Evolutionary conservation across 1,140 invertebrate species (phyloP).

Genomic region (Magallana gigas): DNA sequence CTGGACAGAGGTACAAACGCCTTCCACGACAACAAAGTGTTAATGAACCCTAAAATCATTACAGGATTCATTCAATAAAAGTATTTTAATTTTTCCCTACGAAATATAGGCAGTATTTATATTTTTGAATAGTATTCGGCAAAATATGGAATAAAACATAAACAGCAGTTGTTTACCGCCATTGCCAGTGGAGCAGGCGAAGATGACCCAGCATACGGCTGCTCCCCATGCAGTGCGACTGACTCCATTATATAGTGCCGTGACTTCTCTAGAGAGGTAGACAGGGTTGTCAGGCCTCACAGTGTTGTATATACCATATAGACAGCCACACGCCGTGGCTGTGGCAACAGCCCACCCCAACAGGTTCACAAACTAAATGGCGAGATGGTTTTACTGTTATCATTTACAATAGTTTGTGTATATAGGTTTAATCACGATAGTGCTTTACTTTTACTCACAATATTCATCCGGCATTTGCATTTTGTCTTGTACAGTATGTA

Average conservation of each 20-base stretch:
- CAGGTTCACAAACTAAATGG: conserved; percentile 45
- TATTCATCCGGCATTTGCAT: conserved; percentile 59
- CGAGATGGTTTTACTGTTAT: too few species aligned
- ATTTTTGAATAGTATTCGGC: too few species aligned
- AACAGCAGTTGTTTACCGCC: conserved; percentile 56
- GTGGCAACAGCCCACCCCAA: conserved; percentile 61
- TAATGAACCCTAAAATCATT: conserved; percentile 40
- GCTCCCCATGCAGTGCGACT: conserved; percentile 75
- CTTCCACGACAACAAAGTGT: conserved; percentile 35
- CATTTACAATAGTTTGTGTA: too few species aligned
- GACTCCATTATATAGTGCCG: conserved; percentile 72
- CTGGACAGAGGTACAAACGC: conserved; percentile 12
- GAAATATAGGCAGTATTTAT: too few species aligned
- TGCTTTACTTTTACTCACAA: conserved; percentile 46
- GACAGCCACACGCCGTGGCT: conserved; percentile 47
- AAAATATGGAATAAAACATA: too few species aligned
- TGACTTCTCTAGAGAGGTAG: conserved; percentile 43
- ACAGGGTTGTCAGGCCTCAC: background rate
- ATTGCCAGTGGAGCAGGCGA: conserved; percentile 74
- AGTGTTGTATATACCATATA: conserved; percentile 67
- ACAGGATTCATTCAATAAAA: too few species aligned
- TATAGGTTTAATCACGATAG: too few species aligned
- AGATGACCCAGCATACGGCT: conserved; percentile 79
- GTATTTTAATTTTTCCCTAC: too few species aligned
- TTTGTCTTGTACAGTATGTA: conserved; percentile 76